Evolutionary conservation across 2,888 invertebrate genomes (phyloP).

Genomic region (Apocheima hispidaria): DNA sequence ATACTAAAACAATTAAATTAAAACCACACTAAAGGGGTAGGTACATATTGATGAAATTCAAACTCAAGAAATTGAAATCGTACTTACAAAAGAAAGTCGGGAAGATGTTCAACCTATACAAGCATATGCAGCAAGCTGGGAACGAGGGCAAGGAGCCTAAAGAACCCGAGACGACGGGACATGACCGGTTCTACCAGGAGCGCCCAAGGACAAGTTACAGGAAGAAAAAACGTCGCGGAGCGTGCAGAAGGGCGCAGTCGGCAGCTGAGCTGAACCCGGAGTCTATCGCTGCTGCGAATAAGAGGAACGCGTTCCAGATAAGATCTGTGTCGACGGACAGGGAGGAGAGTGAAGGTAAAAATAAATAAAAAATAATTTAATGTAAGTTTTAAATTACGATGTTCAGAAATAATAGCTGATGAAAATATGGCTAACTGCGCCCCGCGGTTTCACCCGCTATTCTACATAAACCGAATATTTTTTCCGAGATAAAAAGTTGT

Average conservation of each 20-base stretch:
- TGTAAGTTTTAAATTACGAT: too few species aligned
- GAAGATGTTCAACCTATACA: conserved; percentile 92
- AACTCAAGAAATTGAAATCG: conserved; percentile 54
- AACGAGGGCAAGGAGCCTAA: conserved; percentile 83
- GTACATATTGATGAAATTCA: conserved; percentile 59
- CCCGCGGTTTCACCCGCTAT: too few species aligned
- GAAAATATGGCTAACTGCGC: too few species aligned
- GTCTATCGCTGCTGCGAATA: conserved; percentile 88
- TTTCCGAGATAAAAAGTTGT: too few species aligned
- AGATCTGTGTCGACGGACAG: conserved; percentile 88
- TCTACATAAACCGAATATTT: too few species aligned
- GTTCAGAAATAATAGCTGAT: too few species aligned
- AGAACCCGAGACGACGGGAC: conserved; percentile 90
- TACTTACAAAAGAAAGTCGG: conserved; percentile 52
- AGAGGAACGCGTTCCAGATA: conserved; percentile 86
- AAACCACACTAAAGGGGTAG: neutral
- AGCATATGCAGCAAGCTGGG: conserved; percentile 87
- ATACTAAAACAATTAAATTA: neutral
- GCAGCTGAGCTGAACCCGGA: conserved; percentile 89
- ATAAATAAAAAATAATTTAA: neutral
- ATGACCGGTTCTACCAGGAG: conserved; percentile 92
- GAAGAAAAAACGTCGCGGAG: conserved; percentile 85
- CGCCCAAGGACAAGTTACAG: conserved; percentile 82
- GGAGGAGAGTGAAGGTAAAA: conserved; percentile 84
- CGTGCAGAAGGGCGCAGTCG: conserved; percentile 89